Base-by-base conservation (phyloP, 2,113 vertebrate genomes). In the Phalacrocorax pelagicus region DNA sequence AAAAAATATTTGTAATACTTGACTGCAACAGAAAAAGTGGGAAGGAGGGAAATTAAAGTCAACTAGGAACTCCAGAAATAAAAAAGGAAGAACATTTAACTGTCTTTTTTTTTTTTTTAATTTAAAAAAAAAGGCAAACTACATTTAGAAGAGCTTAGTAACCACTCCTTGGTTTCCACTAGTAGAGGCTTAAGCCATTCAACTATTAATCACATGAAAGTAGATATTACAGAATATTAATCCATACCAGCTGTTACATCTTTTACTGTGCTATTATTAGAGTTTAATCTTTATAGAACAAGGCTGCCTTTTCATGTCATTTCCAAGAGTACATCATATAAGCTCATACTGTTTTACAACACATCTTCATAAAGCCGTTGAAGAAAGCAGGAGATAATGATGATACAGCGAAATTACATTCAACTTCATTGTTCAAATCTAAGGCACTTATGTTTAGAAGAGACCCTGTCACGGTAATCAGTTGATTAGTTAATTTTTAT, bases 201-300 rank as follows among this genome's bases (percentile, higher is more conserved):
- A 98, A 98, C 95, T 98, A 94, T 98, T 98, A 98, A 99, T 99
- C 98, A 98, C 98, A 99, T 98, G 97, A 99, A 98, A 99, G 98
- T 98, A 97, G 98, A 98, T 96, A 98, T 98, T 96, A 97, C 75
- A 87, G 86, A 93, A 98, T 98, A 97, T 97, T 98, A 98, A 98
- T 98, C 98, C 97, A 94, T 46, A 92, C 95, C 98, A 98, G 98
- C 97, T 97, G 97, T 96, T 94, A 65, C 94, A 61, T 82, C 91
- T 95, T 96, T 97, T 96, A 97, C 97, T 94, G 88, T 81, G 90
- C 98, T 98, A 98, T 99, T 98, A 98, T 82, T 95, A 81, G 88
- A 98, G 98, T 99, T 99, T 99, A 99, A 98, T 97, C 96, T 97
- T 95, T 87, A 88, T 10, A 84, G 77, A 94, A 95, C 65, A 92